Conservation (phyloP, 1,140 invertebrate genomes). For the Nomia melanderi region DNA sequence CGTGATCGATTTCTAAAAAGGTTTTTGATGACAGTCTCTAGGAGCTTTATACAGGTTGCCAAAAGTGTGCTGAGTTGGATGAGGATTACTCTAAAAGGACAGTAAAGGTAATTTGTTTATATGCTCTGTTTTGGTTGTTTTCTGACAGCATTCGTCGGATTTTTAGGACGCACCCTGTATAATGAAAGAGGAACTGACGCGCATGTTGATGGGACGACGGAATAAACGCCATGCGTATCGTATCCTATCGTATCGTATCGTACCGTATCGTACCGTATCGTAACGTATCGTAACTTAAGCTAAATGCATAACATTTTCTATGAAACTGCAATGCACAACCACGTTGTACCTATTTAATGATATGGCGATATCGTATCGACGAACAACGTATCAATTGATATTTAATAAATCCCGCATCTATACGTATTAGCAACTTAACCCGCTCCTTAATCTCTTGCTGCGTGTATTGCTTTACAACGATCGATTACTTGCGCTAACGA, state of each 20-base stretch:
- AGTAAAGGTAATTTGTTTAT: no score
- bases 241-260: neutral
- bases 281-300: conserved; percentile 61
- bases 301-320: conserved; percentile 77
- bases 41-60: no score
- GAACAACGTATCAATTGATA: conserved; percentile 64
- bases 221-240: conserved; percentile 14
- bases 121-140: no score
- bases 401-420: conserved; percentile 71
- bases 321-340: conserved; percentile 80
- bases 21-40: no score
- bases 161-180: no score
- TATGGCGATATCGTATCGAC: conserved; percentile 61
- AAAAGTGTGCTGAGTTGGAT: no score
- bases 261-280: conserved; percentile 12
- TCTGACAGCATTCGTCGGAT: no score
- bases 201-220: neutral
- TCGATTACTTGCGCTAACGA: conserved; percentile 11
- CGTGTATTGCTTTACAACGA: conserved; percentile 32
- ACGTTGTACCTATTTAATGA: conserved; percentile 73
- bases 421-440: conserved; percentile 34
- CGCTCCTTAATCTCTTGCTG: conserved; percentile 15
- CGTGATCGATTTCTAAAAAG: no score
- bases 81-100: no score
- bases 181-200: conserved; percentile 36